phyloP scores from a whole-genome alignment of 2,797 vertebrate genomes.

The Sphenopsis melanotis region DNA sequence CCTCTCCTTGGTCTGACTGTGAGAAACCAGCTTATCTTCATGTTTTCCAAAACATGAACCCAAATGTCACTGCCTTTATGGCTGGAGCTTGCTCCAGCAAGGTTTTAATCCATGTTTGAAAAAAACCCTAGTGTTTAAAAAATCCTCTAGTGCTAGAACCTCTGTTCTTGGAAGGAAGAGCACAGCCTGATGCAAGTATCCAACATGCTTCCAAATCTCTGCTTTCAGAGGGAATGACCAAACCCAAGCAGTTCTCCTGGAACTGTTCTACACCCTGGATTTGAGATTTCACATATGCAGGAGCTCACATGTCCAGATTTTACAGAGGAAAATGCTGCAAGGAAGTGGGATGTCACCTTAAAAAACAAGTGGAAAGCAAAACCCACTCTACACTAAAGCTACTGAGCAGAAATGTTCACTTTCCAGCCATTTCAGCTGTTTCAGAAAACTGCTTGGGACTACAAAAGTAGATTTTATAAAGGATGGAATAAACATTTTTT shows the following conservation, averaged over 20 bases:
- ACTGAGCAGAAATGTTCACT: background rate
- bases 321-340: background rate
- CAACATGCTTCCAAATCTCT: background rate
- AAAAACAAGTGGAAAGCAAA: background rate
- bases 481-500: background rate
- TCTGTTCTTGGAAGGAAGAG: background rate
- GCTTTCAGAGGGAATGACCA: background rate
- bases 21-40: background rate
- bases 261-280: background rate
- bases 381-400: background rate
- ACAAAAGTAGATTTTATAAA: background rate
- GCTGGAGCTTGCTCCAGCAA: background rate
- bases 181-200: fast-evolving
- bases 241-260: background rate
- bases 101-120: background rate
- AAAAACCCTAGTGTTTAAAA: background rate
- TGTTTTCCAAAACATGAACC: background rate
- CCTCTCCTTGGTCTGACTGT: background rate
- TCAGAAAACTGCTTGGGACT: background rate
- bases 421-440: background rate
- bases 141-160: background rate
- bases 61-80: background rate
- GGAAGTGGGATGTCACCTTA: background rate
- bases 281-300: background rate
- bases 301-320: background rate